Percentiles rank a stretch among this genome's conserved stretches.
These are phyloP conservation scores for Thalassarche chlororhynchos DNA, from an alignment of 2,113 vertebrate species.

Conservation along the genomic window DNA sequence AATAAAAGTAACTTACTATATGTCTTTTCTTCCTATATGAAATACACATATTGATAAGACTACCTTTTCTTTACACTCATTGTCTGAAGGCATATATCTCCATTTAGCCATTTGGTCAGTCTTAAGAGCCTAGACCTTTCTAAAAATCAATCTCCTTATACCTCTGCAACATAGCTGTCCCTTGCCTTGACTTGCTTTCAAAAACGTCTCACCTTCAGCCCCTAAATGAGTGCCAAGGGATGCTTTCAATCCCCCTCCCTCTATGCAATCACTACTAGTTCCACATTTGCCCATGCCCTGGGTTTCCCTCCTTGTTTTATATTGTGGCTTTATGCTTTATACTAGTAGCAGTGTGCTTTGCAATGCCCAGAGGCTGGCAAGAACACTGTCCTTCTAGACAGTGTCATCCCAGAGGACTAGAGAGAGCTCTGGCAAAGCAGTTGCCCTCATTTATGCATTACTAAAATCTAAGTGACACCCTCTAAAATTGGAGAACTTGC, in stretches of 20 bases:
- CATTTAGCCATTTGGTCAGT: too few relatives aligned
- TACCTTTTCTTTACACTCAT: not conserved
- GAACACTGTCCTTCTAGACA: not conserved
- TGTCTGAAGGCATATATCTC: not conserved
- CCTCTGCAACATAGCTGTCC: not conserved
- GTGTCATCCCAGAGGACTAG: not conserved
- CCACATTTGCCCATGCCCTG: accelerated
- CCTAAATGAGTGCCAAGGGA: not conserved
- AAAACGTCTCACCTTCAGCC: not conserved
- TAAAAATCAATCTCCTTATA: not conserved
- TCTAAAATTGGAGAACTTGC: not conserved
- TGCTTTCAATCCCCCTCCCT: not conserved
- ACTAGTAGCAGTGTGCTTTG: not conserved
- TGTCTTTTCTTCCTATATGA: not conserved
- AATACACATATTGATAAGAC: accelerated
- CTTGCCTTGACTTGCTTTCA: not conserved
- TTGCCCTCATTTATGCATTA: not conserved
- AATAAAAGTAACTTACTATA: not conserved
- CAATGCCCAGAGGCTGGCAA: not conserved
- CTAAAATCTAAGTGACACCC: not conserved
- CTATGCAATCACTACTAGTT: not conserved
- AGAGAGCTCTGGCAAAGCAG: not conserved
- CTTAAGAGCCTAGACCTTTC: not conserved
- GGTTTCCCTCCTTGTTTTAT: not conserved
- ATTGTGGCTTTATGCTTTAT: accelerated